These are phyloP conservation scores for Phalanger gymnotis DNA, from an alignment of 2,797 vertebrate species.

Conservation along the genomic window DNA sequence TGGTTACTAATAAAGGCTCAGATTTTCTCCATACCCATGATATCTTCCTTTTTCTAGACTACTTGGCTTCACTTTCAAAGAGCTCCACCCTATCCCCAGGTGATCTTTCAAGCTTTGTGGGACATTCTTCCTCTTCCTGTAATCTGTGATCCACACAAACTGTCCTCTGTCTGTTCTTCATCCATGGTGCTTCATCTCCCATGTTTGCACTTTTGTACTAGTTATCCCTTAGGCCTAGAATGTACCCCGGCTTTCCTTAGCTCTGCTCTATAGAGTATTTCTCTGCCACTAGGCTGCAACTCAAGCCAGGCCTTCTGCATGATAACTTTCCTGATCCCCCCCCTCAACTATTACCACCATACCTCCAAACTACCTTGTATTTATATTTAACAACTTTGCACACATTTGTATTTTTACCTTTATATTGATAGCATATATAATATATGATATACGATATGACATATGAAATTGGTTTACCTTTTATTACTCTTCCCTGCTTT, in stretches of 20 bases:
- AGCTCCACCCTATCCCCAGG: neutral
- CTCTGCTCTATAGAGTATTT: neutral
- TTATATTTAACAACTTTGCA: neutral
- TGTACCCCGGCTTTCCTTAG: neutral
- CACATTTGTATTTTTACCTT: neutral
- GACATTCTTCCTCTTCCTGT: neutral
- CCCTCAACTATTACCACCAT: neutral
- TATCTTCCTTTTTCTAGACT: neutral
- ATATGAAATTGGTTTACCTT: neutral
- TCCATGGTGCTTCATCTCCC: neutral
- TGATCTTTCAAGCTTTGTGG: neutral
- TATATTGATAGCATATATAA: neutral
- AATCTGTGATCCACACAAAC: neutral
- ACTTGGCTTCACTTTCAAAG: neutral
- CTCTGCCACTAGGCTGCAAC: neutral
- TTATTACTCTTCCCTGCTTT: neutral
- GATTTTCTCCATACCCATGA: neutral
- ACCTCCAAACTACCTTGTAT: neutral
- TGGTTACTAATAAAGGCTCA: neutral
- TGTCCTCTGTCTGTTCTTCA: neutral
- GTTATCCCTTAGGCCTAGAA: neutral
- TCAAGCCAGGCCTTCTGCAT: neutral
- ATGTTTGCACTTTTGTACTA: neutral
- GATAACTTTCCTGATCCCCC: neutral
- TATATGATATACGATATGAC: neutral